Percentiles rank a stretch among this genome's conserved stretches.
Evolutionary conservation across 2,888 invertebrate species (phyloP).

Genomic region (Volucella inanis): DNA sequence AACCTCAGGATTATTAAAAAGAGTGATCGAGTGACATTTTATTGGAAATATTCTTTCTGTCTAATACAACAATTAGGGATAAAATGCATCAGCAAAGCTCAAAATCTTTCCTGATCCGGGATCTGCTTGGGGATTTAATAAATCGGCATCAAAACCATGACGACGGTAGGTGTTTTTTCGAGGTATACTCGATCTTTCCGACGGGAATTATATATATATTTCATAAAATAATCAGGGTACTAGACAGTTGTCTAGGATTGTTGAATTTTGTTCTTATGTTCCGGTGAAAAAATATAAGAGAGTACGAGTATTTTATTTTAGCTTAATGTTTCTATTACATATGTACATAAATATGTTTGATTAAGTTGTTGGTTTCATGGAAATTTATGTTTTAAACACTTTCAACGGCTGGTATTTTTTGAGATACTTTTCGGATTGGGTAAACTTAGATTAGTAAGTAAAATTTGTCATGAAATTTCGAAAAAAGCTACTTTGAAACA

Average conservation of each 20-base stretch:
- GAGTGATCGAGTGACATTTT: conserved; percentile 23
- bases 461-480: no score
- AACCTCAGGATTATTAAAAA: background rate
- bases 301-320: no score
- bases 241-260: background rate
- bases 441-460: no score
- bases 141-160: conserved; percentile 81
- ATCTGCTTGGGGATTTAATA: conserved; percentile 89
- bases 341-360: no score
- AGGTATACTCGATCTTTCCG: background rate
- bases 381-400: no score
- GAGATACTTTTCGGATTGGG: no score
- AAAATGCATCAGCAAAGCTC: conserved; percentile 85
- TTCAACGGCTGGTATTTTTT: no score
- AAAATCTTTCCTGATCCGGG: conserved; percentile 93
- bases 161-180: conserved; percentile 84
- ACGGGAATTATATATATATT: background rate
- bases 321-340: no score
- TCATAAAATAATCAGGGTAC: background rate
- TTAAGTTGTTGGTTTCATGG: no score
- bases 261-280: no score
- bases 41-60: background rate
- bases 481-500: no score
- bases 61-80: background rate
- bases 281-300: no score